Base-by-base conservation (phyloP, 2,888 invertebrate species). In the Chloromyia formosa region DNA sequence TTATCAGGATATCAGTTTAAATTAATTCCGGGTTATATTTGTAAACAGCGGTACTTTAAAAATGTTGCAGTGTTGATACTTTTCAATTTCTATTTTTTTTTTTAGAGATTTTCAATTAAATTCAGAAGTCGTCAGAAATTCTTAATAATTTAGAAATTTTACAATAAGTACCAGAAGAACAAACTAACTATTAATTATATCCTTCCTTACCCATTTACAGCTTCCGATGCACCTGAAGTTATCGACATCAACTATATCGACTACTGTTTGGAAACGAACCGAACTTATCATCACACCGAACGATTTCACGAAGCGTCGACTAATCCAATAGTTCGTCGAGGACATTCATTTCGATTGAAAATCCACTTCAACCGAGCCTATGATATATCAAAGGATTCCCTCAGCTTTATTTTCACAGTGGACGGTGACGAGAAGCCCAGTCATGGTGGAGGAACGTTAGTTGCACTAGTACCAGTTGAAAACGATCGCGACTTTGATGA, bases 321-420 rank as follows among this genome's bases (percentile, higher is more conserved):
- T 61, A 88, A 91, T 77, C 87, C 95, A 62, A 92, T 97, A 0
- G 88, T 96, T 7, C 88, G 96, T 77, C 88, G 96, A 77, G 96
- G 96, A 7, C 94, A 95, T 84, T 87, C 91, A 23, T 96, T 97
- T 84, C 81, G 83, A 1, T 72, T 85, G 42, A 90, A 91, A 79
- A 86, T 96, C 73, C 88, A 88, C 14, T 88, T 95, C 75, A 93
- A 91, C 81, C 88, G 94, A 68, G 89, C 91, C 14, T 96, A 92
- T 83, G 90, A 92, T 80, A 88, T 90, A 20, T 87, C 87, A 16
- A 89, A 87, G 81, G 96, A 96, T 85, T 94, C 92, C 7, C 87
- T 96, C 60, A 94, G 94, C 53, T 91, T 96, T 79, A 92, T 95
- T 74, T 95, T 96, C 82, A 92, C 92, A 66, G 90, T 94, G 22